Evolutionary conservation across 2,797 vertebrate species (phyloP).

Genomic region (Cryptoblepharus egeriae): DNA sequence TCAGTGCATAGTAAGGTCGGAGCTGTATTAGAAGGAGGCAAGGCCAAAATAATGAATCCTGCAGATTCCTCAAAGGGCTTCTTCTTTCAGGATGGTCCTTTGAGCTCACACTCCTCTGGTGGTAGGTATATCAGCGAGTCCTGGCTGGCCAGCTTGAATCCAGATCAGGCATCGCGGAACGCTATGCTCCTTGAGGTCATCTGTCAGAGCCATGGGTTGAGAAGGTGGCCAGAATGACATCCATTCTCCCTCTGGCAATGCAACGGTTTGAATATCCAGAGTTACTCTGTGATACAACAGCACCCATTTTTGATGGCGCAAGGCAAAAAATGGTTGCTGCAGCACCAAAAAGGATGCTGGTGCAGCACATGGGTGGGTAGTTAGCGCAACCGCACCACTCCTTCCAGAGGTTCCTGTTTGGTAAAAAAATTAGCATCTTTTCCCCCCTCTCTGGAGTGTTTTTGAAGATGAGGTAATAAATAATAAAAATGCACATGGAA

Average conservation of each 20-base stretch:
- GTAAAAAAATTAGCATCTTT: neutral
- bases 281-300: no score
- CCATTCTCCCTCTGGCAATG: no score
- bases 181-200: no score
- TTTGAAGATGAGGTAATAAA: constrained; percentile 63
- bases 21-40: neutral
- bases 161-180: no score
- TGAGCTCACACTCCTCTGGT: neutral
- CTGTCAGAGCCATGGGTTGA: no score
- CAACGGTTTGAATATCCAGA: no score
- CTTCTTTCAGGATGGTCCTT: neutral
- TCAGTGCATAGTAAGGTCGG: no score
- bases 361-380: neutral
- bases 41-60: neutral
- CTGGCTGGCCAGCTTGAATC: no score
- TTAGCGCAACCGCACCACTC: neutral
- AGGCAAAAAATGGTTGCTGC: no score
- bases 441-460: constrained; percentile 19
- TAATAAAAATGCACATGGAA: constrained; percentile 70
- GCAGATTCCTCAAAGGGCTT: neutral
- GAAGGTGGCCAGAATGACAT: no score
- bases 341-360: neutral
- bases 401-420: constrained; percentile 12
- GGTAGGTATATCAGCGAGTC: neutral
- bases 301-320: no score